Conservation (phyloP, 2,888 invertebrate genomes). For the Taenaris catops region DNA sequence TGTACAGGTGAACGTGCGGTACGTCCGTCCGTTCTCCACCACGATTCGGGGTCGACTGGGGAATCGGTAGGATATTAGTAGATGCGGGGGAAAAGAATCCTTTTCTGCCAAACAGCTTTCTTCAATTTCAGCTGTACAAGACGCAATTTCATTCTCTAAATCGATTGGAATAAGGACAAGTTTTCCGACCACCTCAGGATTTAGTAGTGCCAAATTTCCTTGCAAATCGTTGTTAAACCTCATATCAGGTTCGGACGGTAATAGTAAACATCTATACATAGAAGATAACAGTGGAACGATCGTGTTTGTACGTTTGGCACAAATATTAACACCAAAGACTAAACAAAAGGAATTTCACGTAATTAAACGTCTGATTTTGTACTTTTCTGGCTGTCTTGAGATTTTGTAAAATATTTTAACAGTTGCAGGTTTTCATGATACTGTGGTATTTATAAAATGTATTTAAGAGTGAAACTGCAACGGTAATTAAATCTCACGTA, state of each 20-base stretch:
- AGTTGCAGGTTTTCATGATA: no score
- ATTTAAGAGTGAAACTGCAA: no score
- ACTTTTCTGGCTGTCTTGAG: no score
- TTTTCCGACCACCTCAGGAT: slow-evolving; percentile 1
- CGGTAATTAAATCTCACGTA: no score
- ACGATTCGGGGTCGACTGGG: slow-evolving; percentile 29
- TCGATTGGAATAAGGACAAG: slow-evolving; percentile 1
- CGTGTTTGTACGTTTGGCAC: no score
- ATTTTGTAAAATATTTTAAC: no score
- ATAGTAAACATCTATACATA: slow-evolving; percentile 1
- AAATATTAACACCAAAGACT: no score
- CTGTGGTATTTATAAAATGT: no score
- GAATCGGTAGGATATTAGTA: slow-evolving; percentile 28
- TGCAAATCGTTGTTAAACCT: slow-evolving; percentile 5
- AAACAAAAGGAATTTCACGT: no score
- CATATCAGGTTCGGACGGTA: slow-evolving; percentile 10
- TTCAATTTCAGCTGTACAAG: slow-evolving; percentile 6
- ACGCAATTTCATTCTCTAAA: slow-evolving; percentile 9
- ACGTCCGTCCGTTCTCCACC: slow-evolving; percentile 27
- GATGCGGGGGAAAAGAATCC: slow-evolving; percentile 27
- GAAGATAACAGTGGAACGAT: no score
- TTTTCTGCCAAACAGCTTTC: slow-evolving; percentile 25
- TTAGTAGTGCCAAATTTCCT: slow-evolving; percentile 1
- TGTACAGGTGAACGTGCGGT: slow-evolving; percentile 11
- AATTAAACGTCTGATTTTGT: no score